These are phyloP conservation scores for Xenopus laevis DNA, from an alignment of 2,113 vertebrate genomes.

Conservation along the genomic window DNA sequence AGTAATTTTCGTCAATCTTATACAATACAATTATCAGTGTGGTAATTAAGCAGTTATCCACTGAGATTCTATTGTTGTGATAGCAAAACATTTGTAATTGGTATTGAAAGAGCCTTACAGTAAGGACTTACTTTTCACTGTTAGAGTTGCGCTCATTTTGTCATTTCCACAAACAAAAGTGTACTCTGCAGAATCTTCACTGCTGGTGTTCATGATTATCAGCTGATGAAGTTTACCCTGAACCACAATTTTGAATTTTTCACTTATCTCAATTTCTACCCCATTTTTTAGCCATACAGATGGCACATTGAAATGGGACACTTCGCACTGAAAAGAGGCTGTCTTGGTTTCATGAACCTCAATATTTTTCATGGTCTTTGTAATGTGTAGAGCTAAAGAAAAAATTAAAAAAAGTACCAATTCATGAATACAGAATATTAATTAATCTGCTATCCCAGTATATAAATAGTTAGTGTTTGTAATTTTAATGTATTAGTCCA, in stretches of 20 bases:
- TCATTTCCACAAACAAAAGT: constrained; percentile 92
- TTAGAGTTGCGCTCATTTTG: constrained; percentile 81
- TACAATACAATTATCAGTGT: no score
- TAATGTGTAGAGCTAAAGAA: constrained; percentile 81
- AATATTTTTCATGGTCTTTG: constrained; percentile 86
- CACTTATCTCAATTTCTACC: constrained; percentile 95
- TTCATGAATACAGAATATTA: constrained; percentile 29
- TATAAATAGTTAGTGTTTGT: no score
- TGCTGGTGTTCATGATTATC: constrained; percentile 90
- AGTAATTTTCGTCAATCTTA: no score
- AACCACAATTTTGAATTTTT: constrained; percentile 92
- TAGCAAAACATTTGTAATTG: no score
- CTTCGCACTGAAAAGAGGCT: constrained; percentile 92
- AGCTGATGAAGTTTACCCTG: constrained; percentile 95
- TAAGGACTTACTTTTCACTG: constrained; percentile 82
- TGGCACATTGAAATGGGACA: constrained; percentile 95
- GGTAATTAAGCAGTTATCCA: no score
- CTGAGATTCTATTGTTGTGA: no score
- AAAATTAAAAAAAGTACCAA: not conserved
- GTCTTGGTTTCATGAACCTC: constrained; percentile 87
- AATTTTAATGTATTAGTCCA: no score
- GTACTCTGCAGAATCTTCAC: constrained; percentile 84
- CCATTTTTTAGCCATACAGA: constrained; percentile 91
- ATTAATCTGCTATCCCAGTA: no score
- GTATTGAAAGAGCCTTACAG: no score